Conservation (phyloP, 2,113 vertebrate genomes). For the Murina feae region DNA sequence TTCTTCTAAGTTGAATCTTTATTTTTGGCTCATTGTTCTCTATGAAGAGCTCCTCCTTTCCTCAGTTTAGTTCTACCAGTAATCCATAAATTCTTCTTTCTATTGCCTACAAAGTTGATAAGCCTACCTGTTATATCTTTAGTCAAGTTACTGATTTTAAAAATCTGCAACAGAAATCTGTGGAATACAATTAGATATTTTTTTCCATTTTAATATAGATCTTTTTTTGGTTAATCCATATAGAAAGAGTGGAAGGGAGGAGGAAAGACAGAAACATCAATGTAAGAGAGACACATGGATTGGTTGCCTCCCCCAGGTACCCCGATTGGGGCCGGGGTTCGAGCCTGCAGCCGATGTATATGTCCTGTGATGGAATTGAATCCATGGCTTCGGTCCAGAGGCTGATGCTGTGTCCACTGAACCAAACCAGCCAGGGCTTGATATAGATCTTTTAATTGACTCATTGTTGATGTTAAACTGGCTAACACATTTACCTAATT, state of each 20-base stretch:
- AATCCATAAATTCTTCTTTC: background rate
- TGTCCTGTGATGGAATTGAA: too few species aligned
- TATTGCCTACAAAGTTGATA: background rate
- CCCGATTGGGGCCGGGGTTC: too few species aligned
- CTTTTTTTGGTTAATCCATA: too few species aligned
- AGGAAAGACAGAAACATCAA: too few species aligned
- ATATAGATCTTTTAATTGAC: background rate
- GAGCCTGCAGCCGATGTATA: too few species aligned
- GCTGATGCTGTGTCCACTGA: too few species aligned
- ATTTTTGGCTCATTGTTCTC: constrained; percentile 29
- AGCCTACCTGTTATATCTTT: background rate
- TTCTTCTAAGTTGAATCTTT: constrained; percentile 27
- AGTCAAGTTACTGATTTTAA: constrained; percentile 18
- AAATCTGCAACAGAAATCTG: background rate
- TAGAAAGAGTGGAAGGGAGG: too few species aligned
- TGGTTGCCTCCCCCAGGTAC: too few species aligned
- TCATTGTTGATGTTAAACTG: constrained; percentile 38
- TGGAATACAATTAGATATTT: background rate
- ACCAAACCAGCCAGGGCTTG: too few species aligned
- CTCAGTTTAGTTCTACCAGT: background rate
- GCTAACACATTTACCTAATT: background rate
- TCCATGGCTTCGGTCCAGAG: too few species aligned
- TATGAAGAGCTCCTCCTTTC: background rate
- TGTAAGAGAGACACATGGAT: too few species aligned
- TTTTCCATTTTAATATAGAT: background rate